Evolutionary conservation across 2,797 vertebrate species (phyloP).

Genomic region (Platyrinchus mystaceus): DNA sequence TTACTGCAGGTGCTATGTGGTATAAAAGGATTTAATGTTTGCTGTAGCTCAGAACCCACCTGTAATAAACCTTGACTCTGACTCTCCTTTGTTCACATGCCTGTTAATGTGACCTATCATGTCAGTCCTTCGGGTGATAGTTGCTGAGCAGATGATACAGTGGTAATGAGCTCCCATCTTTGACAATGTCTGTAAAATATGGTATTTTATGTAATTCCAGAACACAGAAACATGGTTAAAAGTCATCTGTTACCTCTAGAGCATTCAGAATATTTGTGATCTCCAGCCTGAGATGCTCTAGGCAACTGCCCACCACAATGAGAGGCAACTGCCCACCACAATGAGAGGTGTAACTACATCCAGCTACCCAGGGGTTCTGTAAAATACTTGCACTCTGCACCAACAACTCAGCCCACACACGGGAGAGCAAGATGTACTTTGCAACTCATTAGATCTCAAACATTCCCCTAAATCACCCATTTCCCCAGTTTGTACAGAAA

Average conservation of each 20-base stretch:
- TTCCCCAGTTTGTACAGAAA: not conserved
- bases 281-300: not conserved
- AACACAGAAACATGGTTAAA: not conserved
- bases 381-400: not conserved
- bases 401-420: not conserved
- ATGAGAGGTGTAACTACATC: not conserved
- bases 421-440: fast-evolving
- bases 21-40: not conserved
- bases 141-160: conserved; percentile 93
- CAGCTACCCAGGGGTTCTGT: not conserved
- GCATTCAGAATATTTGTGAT: not conserved
- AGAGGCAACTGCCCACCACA: not conserved
- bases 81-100: conserved; percentile 94
- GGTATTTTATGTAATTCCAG: not conserved
- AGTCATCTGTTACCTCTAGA: not conserved
- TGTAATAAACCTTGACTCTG: conserved; percentile 83
- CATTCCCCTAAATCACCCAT: not conserved
- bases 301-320: not conserved
- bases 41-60: conserved; percentile 63
- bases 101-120: conserved; percentile 94
- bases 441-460: not conserved
- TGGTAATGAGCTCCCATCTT: conserved; percentile 93
- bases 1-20: not conserved
- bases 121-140: conserved; percentile 90
- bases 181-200: conserved; percentile 72